Evolutionary conservation across 2,113 vertebrate genomes (phyloP).

Genomic region (Archocentrus centrarchus): DNA sequence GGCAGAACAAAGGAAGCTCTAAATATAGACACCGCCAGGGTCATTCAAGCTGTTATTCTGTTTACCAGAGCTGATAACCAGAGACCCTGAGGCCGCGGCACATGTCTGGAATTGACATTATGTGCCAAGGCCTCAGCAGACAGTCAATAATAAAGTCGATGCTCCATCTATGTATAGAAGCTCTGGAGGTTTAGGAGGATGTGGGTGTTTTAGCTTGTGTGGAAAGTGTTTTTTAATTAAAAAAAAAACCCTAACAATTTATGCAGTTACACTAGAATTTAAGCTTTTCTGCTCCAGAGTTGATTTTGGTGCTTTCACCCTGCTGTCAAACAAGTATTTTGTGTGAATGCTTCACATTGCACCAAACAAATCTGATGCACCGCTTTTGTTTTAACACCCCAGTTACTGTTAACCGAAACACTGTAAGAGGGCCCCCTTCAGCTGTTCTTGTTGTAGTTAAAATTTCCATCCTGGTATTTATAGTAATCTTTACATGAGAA

Average conservation of each 20-base stretch:
- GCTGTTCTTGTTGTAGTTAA: background rate
- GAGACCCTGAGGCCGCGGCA: slow-evolving; percentile 20
- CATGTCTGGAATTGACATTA: background rate
- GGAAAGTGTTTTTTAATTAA: background rate
- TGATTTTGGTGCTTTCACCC: background rate
- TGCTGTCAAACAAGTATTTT: background rate
- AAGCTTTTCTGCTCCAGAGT: background rate
- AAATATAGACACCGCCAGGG: background rate
- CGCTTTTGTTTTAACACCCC: background rate
- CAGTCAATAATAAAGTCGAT: slow-evolving; percentile 22
- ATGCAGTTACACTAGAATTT: background rate
- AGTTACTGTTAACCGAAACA: background rate
- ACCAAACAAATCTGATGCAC: background rate
- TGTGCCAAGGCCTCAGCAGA: slow-evolving; percentile 6
- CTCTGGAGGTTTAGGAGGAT: background rate
- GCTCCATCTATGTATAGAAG: background rate
- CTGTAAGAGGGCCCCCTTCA: background rate
- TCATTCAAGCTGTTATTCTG: slow-evolving; percentile 11
- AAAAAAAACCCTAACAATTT: background rate
- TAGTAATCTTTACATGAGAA: background rate
- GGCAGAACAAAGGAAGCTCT: background rate
- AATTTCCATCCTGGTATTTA: background rate
- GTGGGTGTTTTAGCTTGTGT: background rate
- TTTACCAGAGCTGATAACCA: background rate
- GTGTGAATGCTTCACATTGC: background rate